These are phyloP conservation scores for Sus cebifrons DNA, from an alignment of 2,797 vertebrate species.

Conservation along the genomic window DNA sequence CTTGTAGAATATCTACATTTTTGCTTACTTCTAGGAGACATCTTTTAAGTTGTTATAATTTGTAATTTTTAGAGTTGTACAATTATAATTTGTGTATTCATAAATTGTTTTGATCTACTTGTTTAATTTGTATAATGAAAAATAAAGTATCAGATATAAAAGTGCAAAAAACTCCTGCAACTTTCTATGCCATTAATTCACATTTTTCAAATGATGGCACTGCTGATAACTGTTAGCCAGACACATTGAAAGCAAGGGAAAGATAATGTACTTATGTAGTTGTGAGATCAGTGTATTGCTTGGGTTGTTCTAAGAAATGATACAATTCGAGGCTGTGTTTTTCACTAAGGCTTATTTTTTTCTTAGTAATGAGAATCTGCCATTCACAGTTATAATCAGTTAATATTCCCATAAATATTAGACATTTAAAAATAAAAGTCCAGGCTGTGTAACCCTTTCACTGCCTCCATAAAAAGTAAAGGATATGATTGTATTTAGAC, in stretches of 20 bases:
- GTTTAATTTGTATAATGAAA: constrained; percentile 17
- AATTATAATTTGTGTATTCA: neutral
- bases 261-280: neutral
- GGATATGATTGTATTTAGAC: constrained; percentile 18
- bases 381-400: constrained; percentile 48
- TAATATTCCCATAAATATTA: constrained; percentile 53
- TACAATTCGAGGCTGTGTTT: neutral
- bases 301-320: constrained; percentile 36
- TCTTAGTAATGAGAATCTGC: constrained; percentile 38
- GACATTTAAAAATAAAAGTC: constrained; percentile 48
- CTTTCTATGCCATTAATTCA: neutral
- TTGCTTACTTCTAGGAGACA: neutral
- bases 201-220: neutral
- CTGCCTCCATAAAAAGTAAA: constrained; percentile 75
- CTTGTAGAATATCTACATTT: neutral
- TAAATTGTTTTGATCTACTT: neutral
- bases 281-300: neutral
- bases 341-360: constrained; percentile 34
- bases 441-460: constrained; percentile 40
- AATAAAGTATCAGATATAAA: neutral
- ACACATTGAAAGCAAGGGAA: neutral
- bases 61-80: neutral
- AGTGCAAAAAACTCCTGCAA: neutral
- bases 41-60: neutral
- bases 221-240: neutral